Conservation (phyloP, 2,797 vertebrate genomes). For the Lophotriccus pileatus region DNA sequence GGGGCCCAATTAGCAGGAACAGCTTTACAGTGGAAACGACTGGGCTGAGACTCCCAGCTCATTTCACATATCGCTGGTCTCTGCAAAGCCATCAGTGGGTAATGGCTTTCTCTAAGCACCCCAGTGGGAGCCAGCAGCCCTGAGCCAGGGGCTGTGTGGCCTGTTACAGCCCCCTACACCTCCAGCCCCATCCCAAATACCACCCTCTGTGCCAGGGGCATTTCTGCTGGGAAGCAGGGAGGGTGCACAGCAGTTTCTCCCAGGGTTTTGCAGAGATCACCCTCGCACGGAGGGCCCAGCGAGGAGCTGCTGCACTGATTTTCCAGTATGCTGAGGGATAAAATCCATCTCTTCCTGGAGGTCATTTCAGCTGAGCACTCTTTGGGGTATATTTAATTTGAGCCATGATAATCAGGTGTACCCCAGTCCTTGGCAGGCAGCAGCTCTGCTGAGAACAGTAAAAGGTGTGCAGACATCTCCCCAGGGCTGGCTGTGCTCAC, state of each 20-base stretch:
- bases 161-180: neutral
- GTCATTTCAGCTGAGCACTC: neutral
- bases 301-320: neutral
- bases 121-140: neutral
- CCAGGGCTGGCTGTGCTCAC: neutral
- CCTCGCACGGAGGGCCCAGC: fast-evolving
- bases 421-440: neutral
- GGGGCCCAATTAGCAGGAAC: neutral
- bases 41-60: slow-evolving; percentile 5
- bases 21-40: neutral
- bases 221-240: neutral
- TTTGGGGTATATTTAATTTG: neutral
- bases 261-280: neutral
- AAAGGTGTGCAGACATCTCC: neutral
- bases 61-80: neutral
- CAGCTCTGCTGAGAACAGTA: neutral
- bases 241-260: fast-evolving
- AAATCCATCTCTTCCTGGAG: neutral
- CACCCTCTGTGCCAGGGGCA: neutral
- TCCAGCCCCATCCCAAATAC: neutral
- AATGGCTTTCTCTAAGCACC: neutral
- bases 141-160: fast-evolving
- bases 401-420: neutral
- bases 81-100: neutral
- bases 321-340: neutral